phyloP scores from a whole-genome alignment of 2,888 invertebrate species.

The Abscondita cerata region DNA sequence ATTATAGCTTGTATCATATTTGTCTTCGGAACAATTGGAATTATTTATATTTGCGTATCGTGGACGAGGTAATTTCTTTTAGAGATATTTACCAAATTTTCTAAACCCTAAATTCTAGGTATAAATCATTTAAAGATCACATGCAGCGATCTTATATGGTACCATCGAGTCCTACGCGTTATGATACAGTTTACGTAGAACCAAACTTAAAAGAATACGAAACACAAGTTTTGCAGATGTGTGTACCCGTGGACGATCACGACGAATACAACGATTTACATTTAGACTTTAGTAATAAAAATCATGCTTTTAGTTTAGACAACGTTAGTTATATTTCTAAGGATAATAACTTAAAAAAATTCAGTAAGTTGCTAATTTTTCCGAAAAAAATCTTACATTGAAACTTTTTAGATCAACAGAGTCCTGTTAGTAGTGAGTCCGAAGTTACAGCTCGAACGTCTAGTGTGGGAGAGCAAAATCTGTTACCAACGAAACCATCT shows the following conservation, averaged over 20 bases:
- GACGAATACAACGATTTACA: conserved; percentile 81
- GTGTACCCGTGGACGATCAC: conserved; percentile 84
- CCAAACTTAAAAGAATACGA: conserved; percentile 93
- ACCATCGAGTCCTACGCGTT: conserved; percentile 68
- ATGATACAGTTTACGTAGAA: conserved; percentile 74
- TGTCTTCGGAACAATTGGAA: conserved; percentile 85
- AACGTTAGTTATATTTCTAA: conserved; percentile 89
- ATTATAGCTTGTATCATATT: conserved; percentile 90
- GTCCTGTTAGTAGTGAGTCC: conserved; percentile 83
- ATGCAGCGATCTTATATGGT: conserved; percentile 60
- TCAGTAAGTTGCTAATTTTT: conserved; percentile 59
- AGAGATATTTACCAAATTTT: no score
- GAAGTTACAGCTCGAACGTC: conserved; percentile 84
- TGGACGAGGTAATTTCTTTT: conserved; percentile 87
- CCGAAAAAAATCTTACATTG: neutral
- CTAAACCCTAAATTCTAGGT: conserved; percentile 66
- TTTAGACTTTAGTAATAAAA: conserved; percentile 84
- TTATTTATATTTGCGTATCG: conserved; percentile 91
- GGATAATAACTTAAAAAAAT: conserved; percentile 68
- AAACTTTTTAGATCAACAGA: conserved; percentile 69
- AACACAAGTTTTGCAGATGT: conserved; percentile 93
- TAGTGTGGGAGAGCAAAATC: conserved; percentile 61
- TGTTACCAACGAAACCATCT: conserved; percentile 46
- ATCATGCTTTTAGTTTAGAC: conserved; percentile 87
- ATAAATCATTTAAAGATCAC: conserved; percentile 85